Conservation (phyloP, 1,140 invertebrate genomes). For the Cherax destructor region DNA sequence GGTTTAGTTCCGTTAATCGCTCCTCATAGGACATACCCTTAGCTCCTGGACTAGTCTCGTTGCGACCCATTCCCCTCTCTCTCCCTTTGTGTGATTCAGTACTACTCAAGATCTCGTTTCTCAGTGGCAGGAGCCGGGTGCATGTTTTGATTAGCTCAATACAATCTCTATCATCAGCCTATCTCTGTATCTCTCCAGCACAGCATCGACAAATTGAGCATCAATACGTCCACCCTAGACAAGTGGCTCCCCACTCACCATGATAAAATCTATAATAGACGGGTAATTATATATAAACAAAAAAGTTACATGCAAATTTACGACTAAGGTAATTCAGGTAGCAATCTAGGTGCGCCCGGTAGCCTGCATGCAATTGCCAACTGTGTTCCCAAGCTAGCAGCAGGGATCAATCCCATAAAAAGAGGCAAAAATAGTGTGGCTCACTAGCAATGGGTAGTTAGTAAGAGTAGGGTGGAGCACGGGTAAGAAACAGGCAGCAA, state of each 20-base stretch:
- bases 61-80: too few relatives aligned
- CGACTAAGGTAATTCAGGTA: conserved; percentile 17
- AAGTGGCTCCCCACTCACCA: too few relatives aligned
- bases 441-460: neutral
- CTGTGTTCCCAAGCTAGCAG: neutral
- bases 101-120: too few relatives aligned
- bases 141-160: neutral
- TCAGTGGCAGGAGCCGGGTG: neutral
- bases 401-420: too few relatives aligned
- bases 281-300: conserved; percentile 4
- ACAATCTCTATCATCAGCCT: neutral
- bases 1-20: too few relatives aligned
- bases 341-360: neutral
- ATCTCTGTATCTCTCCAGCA: neutral
- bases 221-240: neutral
- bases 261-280: neutral
- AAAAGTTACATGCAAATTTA: neutral
- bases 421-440: too few relatives aligned
- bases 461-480: too few relatives aligned
- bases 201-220: neutral
- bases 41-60: too few relatives aligned
- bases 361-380: neutral
- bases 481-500: too few relatives aligned
- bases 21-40: too few relatives aligned
- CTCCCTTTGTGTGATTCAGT: too few relatives aligned